Evolutionary conservation across 2,797 vertebrate species (phyloP), one percentile per base, ranked within the genome.

Genomic region (Cyclopterus lumpus): DNA sequence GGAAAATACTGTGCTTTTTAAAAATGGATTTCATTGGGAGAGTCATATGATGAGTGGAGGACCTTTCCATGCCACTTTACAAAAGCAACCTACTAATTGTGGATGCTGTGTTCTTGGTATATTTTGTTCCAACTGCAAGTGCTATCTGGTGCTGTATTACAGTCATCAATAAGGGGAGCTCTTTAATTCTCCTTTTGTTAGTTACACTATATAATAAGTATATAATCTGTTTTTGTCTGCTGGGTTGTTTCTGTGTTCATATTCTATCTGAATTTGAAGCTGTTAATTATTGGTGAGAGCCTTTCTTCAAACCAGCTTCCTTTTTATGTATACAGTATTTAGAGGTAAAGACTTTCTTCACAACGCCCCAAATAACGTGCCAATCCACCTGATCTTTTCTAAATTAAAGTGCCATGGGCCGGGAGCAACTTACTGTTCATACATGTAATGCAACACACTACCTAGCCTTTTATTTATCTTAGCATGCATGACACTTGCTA

Each of bases 381-480:
- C 66, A 34, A 12, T 71, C 85, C 66, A 70, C 40, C 9, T 40
- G 63, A 80, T 42, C 9, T 55, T 81, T 66, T 73, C 36, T 75
- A 71, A 83, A 63, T 77, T 44, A 81, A 86, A 79, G 62, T 81
- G 75, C 71, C 36, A 24, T 36, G 24, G 68, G 62, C 62, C 42
- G 54, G 22, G 18, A 75, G 79, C 10, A 4, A 77, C 48, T 58
- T 66, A 64, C 49, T 53, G 80, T 70, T 86, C 64, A 54, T 57
- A 85, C 77, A 82, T 69, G 59, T 64, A 74, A 82, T 74, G 80
- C 88, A 86, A 91, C 84, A 88, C 87, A 83, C 84, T 89, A 89
- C 84, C 81, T 89, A 89, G 86, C 80, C 65, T 85, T 49, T 84
- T 92, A 91, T 93, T 92, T 91, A 91, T 91, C 88, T 79, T 83